Conservation (phyloP, 2,888 invertebrate genomes). For the Lottia gigantea region DNA sequence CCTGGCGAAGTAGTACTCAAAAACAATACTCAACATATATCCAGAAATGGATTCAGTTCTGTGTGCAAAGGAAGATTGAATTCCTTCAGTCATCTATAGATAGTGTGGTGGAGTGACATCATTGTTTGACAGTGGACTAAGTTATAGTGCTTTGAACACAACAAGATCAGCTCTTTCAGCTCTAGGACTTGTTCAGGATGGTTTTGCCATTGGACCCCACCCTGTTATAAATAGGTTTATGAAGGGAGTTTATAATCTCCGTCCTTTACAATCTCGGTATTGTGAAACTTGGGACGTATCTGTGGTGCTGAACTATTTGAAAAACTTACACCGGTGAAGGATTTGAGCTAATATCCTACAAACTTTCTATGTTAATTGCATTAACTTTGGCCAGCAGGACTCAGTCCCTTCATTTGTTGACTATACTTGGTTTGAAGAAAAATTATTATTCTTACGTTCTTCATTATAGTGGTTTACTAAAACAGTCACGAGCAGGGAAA, state of each 20-base stretch:
- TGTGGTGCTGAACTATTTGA: conserved; percentile 17
- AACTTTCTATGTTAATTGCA: conserved; percentile 25
- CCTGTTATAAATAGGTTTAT: conserved; percentile 22
- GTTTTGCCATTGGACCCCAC: conserved; percentile 24
- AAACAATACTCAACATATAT: conserved; percentile 23
- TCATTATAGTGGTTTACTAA: conserved; percentile 18
- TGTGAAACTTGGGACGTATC: conserved; percentile 26
- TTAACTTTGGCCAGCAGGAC: conserved; percentile 23
- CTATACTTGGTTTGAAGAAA: conserved; percentile 12
- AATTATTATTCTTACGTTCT: conserved; percentile 18
- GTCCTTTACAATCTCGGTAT: conserved; percentile 25
- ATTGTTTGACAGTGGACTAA: conserved; percentile 12
- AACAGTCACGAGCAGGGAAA: conserved; percentile 12
- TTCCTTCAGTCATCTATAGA: conserved; percentile 17
- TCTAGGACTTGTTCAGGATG: conserved; percentile 21
- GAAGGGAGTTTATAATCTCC: conserved; percentile 23
- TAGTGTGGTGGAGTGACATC: conserved; percentile 5
- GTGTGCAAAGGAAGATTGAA: conserved; percentile 14
- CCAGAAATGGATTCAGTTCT: conserved; percentile 26
- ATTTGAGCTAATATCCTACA: conserved; percentile 19
- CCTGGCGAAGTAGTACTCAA: conserved; percentile 24
- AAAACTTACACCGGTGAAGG: neutral
- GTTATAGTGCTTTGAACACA: conserved; percentile 24
- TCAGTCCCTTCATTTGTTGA: conserved; percentile 17
- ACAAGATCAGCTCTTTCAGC: conserved; percentile 22